Conservation (phyloP, 2,797 vertebrate genomes). For the Hemitrygon akajei region DNA sequence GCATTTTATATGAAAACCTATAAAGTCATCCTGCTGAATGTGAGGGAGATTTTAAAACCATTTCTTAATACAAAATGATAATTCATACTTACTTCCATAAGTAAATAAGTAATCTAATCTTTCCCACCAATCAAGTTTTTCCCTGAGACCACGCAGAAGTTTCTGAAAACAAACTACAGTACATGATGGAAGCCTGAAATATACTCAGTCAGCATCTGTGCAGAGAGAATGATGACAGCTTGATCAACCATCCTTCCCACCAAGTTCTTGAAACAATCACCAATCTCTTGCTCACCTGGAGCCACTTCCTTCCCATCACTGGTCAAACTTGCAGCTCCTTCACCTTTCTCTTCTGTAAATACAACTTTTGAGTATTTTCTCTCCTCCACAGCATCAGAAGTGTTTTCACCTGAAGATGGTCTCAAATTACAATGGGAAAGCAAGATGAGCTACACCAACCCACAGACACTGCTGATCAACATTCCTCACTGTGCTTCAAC, state of each 20-base stretch:
- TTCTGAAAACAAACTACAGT: too few relatives aligned
- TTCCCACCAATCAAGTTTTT: too few relatives aligned
- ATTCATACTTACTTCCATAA: neutral
- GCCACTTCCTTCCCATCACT: neutral
- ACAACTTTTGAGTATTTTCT: neutral
- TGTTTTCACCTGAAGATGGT: neutral
- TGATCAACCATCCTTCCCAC: too few relatives aligned
- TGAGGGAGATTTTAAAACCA: neutral
- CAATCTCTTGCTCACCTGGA: too few relatives aligned
- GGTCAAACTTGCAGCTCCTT: neutral
- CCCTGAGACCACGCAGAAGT: too few relatives aligned
- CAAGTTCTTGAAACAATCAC: too few relatives aligned
- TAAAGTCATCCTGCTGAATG: neutral
- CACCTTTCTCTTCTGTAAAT: too few relatives aligned
- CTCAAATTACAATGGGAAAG: neutral
- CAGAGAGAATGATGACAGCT: too few relatives aligned
- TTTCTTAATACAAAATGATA: neutral
- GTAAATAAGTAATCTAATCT: neutral
- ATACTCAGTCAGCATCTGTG: too few relatives aligned
- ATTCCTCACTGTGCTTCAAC: neutral
- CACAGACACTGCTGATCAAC: neutral
- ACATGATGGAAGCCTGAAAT: too few relatives aligned
- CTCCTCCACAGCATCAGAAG: neutral
- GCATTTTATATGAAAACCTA: too few relatives aligned
- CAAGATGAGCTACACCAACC: neutral